Evolutionary conservation across 2,888 invertebrate species (phyloP), one percentile per base, ranked within the genome.

Genomic region (Dryocosmus kuriphilus): DNA sequence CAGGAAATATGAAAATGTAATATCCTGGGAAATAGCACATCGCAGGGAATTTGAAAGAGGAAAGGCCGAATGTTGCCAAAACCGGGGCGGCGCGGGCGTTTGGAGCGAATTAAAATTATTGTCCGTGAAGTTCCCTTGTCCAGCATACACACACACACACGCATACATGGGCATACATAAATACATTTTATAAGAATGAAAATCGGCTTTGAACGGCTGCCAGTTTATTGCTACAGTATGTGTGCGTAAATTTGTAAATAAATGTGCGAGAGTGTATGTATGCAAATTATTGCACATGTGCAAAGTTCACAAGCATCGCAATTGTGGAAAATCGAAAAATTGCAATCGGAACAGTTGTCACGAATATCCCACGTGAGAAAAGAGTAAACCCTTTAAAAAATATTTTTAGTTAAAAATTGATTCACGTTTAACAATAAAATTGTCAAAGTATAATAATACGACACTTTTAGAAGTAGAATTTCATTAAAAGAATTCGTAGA

Each of bases 1-100:
- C 65, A 65, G 65, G 65, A 65, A 65, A 65, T 65, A 65, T 65
- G 65, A 65, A 65, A 65, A 65, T 65, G 65, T 65, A 65, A 65
- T 65, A 65, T 65, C 65, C 65, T 65, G 38, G 63, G 38, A 65
- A 65, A 65, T 65, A 65, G 65, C 16, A 65, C 38, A 41, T 41
- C 38, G 65, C 35, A 41, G 65, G 41, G 24, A 65, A 65, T 24
- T 65, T 65, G 38, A 41, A 14, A 65, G 65, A 65, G 65, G 65
- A 38, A 38, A 65, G 65, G 65, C 38, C 65, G 65, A 65, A 65
- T 38, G 65, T 65, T 65, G 65, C 65, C 65, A 65, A 65, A 65
- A 65, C 65, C 38, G 65, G n/a, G n/a, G n/a, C n/a, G n/a, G n/a
- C n/a, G n/a, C n/a, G n/a, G n/a, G 65, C 65, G 65, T 65, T 65